phyloP scores from a whole-genome alignment of 2,113 vertebrate genomes.

The Macrotus californicus region DNA sequence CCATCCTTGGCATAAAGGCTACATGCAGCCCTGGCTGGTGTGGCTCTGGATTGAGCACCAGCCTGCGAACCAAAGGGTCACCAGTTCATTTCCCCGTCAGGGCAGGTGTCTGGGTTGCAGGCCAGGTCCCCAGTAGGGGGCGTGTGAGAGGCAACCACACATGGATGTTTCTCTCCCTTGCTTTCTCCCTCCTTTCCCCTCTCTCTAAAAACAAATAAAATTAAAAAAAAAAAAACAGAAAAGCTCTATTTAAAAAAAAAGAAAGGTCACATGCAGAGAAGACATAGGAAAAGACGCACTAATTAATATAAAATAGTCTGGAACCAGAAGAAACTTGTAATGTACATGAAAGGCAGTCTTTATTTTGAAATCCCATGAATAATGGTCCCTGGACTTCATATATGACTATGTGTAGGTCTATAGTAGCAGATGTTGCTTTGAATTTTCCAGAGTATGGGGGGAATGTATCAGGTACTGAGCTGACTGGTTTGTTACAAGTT shows the following conservation, averaged over 20 bases:
- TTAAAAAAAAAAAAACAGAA: no score
- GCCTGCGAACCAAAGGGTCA: no score
- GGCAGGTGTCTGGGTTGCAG: no score
- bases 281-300: not conserved
- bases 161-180: no score
- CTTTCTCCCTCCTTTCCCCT: no score
- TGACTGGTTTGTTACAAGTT: not conserved
- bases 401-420: not conserved
- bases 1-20: not conserved
- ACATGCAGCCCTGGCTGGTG: not conserved
- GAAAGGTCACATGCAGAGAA: not conserved
- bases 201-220: no score
- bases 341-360: not conserved
- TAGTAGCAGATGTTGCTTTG: not conserved
- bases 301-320: not conserved
- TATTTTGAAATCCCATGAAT: not conserved
- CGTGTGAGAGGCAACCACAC: no score
- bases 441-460: not conserved
- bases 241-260: not conserved
- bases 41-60: no score
- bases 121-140: no score
- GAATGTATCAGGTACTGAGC: not conserved
- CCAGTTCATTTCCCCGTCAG: no score
- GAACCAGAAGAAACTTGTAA: not conserved
- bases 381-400: not conserved